Conservation (phyloP, 2,888 invertebrate genomes). For the Callimorpha dominula region DNA sequence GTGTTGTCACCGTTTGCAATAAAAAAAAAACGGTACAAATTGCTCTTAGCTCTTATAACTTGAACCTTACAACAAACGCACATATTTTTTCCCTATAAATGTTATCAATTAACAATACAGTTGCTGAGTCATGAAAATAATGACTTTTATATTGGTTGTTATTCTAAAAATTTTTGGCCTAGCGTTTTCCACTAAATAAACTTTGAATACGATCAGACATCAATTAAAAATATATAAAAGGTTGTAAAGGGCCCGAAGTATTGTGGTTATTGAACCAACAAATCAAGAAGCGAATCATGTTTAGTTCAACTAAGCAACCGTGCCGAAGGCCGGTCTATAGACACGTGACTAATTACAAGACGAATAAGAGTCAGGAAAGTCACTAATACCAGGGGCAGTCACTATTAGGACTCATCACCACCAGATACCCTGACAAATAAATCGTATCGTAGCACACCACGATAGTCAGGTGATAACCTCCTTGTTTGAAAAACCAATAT, state of each 20-base stretch:
- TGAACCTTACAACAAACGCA: conserved; percentile 3
- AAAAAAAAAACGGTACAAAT: not conserved
- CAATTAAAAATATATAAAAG: not conserved
- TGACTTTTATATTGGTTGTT: not conserved
- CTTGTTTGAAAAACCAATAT: not conserved
- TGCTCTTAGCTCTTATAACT: conserved; percentile 18
- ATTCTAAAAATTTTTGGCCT: not conserved
- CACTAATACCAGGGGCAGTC: too few relatives aligned
- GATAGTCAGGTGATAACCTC: not conserved
- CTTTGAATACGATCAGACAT: not conserved
- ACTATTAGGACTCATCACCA: too few relatives aligned
- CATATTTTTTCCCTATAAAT: conserved; percentile 34
- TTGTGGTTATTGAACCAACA: not conserved
- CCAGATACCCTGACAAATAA: too few relatives aligned
- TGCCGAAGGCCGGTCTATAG: too few relatives aligned
- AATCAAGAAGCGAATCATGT: not conserved
- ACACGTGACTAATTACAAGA: not conserved
- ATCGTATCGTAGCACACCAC: not conserved
- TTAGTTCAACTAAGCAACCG: not conserved
- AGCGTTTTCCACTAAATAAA: not conserved
- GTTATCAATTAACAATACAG: conserved; percentile 42
- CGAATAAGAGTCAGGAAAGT: too few relatives aligned
- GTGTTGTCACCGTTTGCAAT: not conserved
- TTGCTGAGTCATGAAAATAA: conserved; percentile 1
- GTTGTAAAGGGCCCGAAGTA: not conserved